Conservation (phyloP, 2,888 invertebrate species). For the Leucophenga maculata region DNA sequence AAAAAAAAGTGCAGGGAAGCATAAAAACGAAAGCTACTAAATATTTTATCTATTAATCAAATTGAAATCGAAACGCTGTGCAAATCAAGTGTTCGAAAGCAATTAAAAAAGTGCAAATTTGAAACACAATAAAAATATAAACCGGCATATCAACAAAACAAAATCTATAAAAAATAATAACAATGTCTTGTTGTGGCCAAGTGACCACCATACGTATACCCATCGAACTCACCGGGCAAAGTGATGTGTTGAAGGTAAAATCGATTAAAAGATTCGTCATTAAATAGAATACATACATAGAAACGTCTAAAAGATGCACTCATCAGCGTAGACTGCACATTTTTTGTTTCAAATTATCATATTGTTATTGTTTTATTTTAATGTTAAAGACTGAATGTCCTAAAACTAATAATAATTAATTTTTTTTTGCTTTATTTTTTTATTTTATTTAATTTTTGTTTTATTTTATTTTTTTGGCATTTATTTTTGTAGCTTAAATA, state of each 20-base stretch:
- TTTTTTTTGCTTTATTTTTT: constrained; percentile 16
- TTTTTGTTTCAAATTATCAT: constrained; percentile 39
- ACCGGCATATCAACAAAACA: constrained; percentile 4
- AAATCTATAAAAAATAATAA: constrained; percentile 5
- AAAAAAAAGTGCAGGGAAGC: constrained; percentile 19
- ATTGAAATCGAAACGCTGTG: constrained; percentile 37
- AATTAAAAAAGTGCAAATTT: constrained; percentile 13
- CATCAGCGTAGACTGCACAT: constrained; percentile 39
- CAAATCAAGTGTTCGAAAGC: constrained; percentile 17
- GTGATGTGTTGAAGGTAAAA: constrained; percentile 84
- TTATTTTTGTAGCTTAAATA: constrained; percentile 60
- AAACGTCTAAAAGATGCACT: no score
- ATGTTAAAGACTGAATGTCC: not conserved
- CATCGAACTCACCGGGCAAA: constrained; percentile 83
- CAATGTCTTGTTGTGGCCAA: constrained; percentile 81
- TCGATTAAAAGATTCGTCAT: no score
- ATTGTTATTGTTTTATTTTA: constrained; percentile 35
- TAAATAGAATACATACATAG: no score
- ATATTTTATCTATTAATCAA: not conserved
- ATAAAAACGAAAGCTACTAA: constrained; percentile 27
- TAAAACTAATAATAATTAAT: constrained; percentile 20
- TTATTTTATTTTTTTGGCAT: constrained; percentile 38
- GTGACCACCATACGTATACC: constrained; percentile 83
- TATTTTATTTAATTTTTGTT: constrained; percentile 29
- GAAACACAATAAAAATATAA: not conserved